Conservation (phyloP, 2,888 invertebrate species). For the Lamellibrachia columna region DNA sequence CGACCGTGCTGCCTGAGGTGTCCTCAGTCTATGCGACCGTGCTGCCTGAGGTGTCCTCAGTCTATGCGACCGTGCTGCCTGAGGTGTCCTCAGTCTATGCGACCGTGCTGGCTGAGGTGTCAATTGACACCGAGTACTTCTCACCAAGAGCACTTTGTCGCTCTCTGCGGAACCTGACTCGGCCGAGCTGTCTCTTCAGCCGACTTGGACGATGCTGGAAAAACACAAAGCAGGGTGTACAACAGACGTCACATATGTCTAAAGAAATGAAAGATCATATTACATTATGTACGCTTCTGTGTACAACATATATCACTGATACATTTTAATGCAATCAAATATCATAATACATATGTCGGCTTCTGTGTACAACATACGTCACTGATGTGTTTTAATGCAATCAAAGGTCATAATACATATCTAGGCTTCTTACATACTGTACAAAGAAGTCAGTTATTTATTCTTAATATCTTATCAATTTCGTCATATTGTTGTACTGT, state of each 20-base stretch:
- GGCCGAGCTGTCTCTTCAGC: constrained; percentile 54
- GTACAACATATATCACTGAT: too few species aligned
- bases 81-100: constrained; percentile 29
- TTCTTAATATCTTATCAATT: too few species aligned
- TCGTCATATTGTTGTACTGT: too few species aligned
- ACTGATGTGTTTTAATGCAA: too few species aligned
- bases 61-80: neutral
- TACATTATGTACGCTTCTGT: too few species aligned
- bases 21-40: constrained; percentile 21
- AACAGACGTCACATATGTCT: neutral
- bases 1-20: constrained; percentile 31
- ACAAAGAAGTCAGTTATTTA: too few species aligned
- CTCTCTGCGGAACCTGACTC: constrained; percentile 43
- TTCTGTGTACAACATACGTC: too few species aligned
- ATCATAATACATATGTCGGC: too few species aligned
- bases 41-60: constrained; percentile 34
- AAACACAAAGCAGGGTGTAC: neutral
- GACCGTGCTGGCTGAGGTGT: constrained; percentile 33
- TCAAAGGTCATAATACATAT: too few species aligned
- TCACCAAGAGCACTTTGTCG: constrained; percentile 30
- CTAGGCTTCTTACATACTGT: too few species aligned
- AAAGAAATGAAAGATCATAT: too few species aligned
- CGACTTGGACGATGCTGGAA: constrained; percentile 93
- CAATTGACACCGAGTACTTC: constrained; percentile 44
- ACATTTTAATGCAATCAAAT: too few species aligned